Base-by-base conservation (phyloP, 2,888 invertebrate species). In the Euplagia quadripunctaria region DNA sequence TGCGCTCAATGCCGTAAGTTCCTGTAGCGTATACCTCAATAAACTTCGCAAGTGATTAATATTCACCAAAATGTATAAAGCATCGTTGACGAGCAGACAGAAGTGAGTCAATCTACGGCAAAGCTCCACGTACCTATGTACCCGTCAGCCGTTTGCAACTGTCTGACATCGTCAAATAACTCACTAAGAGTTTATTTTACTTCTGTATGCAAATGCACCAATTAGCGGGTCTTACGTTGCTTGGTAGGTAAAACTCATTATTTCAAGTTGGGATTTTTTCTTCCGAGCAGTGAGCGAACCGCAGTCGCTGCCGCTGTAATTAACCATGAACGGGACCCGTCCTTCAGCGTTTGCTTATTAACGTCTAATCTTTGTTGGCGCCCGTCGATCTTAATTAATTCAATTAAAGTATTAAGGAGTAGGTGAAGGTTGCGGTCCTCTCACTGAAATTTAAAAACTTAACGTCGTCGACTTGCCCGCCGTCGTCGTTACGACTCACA, bases 381-480 rank as follows among this genome's bases (percentile, higher is more conserved):
- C 88, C 88, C 89, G 91, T 90, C 91, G 90, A 92, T 93, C 93
- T 92, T 94, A 94, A 95, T 94, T 93, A 94, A 94, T 94, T 94
- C 91, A 93, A 94, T 95, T 94, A 94, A 92, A 93, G 92, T 92
- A 93, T 92, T 92, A 93, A 90, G 89, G 90, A 93, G 91, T 94
- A 94, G 96, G 95, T 95, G 94, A 95, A 95, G 95, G 95, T 94
- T 94, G 92, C 90, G 92, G 93, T 92, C 91, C 93, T 92, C 92
- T 93, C 89, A 92, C 92, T 91, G 90, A 92, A 94, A 94, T 95
- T 95, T 95, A 94, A 95, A 95, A 96, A 96, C 94, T 94, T 94
- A 93, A 92, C 58, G 14, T 46, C 93, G 89, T 91, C 92, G 92
- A 49, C 70, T 70, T 14, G 63, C 63, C 63, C 61, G 69, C 68